phyloP scores from a whole-genome alignment of 2,113 vertebrate species.

The Bubo bubo region DNA sequence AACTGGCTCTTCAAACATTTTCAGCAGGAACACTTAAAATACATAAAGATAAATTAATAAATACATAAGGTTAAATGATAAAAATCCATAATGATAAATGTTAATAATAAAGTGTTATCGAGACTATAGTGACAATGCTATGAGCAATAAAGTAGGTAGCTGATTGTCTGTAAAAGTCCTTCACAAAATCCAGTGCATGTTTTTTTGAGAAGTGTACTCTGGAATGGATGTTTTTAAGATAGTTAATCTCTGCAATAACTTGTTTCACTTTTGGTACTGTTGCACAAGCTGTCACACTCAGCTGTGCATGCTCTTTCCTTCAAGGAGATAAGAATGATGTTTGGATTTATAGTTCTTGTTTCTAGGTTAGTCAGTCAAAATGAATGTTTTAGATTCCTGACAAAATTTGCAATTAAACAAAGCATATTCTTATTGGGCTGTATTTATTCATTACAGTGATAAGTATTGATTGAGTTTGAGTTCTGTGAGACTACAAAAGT shows the following conservation, averaged over 20 bases:
- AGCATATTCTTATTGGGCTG: background rate
- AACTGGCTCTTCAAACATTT: background rate
- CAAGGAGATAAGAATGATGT: background rate
- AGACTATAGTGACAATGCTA: background rate
- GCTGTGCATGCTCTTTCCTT: background rate
- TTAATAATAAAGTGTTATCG: background rate
- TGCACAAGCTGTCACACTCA: background rate
- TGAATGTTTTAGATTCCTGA: background rate
- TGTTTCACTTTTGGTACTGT: background rate
- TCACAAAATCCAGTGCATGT: background rate
- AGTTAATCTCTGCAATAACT: background rate
- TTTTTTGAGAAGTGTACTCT: background rate
- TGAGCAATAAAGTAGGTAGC: background rate
- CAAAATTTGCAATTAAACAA: background rate
- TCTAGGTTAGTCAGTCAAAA: background rate
- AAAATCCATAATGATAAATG: too few relatives aligned
- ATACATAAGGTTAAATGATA: too few relatives aligned
- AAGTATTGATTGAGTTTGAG: background rate
- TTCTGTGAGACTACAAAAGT: background rate
- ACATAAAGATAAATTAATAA: background rate
- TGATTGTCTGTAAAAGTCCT: background rate
- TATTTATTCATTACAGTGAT: background rate
- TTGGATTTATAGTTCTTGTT: background rate
- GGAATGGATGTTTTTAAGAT: background rate
- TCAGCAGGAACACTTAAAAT: background rate